Evolutionary conservation across 2,888 invertebrate species (phyloP).

Genomic region (Axea sp.): DNA sequence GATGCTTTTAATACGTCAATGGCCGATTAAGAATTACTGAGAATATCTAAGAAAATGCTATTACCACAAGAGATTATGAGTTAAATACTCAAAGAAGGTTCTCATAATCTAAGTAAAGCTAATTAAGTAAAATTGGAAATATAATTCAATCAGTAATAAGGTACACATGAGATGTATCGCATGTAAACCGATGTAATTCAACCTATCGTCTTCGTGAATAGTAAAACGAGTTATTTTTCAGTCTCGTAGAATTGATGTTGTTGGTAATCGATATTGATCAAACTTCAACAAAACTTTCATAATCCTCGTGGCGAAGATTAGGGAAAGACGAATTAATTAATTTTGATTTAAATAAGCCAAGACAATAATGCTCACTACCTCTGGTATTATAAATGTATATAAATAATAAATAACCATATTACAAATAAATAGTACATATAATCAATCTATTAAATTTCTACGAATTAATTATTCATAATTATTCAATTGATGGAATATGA

Average conservation of each 20-base stretch:
- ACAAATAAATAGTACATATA: too few species aligned
- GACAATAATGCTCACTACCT: constrained; percentile 41
- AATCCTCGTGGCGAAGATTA: constrained; percentile 35
- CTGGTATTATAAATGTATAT: too few species aligned
- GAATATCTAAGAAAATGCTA: constrained; percentile 50
- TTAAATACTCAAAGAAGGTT: constrained; percentile 39
- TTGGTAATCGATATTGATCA: constrained; percentile 48
- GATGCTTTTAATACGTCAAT: constrained; percentile 31
- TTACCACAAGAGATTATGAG: constrained; percentile 31
- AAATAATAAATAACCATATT: too few species aligned
- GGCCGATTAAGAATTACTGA: constrained; percentile 55
- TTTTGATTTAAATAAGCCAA: constrained; percentile 41
- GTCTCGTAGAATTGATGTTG: constrained; percentile 2
- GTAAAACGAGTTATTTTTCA: constrained; percentile 49
- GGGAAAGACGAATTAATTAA: constrained; percentile 49
- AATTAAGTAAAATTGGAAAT: constrained; percentile 32
- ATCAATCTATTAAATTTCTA: too few species aligned
- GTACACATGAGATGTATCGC: too few species aligned
- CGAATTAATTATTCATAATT: too few species aligned
- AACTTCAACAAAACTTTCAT: constrained; percentile 55
- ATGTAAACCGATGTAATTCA: constrained; percentile 37
- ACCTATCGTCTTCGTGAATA: constrained; percentile 25
- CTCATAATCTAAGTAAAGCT: constrained; percentile 47
- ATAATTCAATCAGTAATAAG: constrained; percentile 27
- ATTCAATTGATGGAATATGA: too few species aligned